Percentiles rank a stretch among this genome's conserved stretches.
These are phyloP conservation scores for Cordilura impudica DNA, from an alignment of 2,888 invertebrate species.

Conservation along the genomic window DNA sequence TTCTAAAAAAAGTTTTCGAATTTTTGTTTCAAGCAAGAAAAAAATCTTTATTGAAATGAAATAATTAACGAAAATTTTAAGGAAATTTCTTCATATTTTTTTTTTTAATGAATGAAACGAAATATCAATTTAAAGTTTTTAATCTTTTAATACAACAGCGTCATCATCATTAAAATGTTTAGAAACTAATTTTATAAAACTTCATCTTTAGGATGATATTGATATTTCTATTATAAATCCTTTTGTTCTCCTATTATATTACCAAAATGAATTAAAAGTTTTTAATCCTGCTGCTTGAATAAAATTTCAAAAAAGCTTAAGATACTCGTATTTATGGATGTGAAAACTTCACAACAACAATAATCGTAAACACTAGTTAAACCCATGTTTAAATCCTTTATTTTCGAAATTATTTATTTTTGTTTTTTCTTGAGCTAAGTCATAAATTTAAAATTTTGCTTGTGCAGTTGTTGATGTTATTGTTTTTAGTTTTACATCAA, in stretches of 20 bases:
- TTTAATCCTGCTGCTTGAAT: conserved; percentile 25
- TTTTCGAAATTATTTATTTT: not conserved
- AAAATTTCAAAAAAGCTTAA: conserved; percentile 6
- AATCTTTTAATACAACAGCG: conserved; percentile 40
- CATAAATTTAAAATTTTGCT: conserved; percentile 21
- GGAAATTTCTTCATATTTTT: too few species aligned
- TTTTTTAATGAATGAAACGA: not conserved
- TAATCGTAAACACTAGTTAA: conserved; percentile 36
- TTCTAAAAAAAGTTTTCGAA: not conserved
- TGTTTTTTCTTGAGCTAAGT: not conserved
- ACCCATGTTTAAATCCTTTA: conserved; percentile 4
- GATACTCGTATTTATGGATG: conserved; percentile 10
- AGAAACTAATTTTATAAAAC: not conserved
- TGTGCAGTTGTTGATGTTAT: not conserved
- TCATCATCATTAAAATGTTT: not conserved
- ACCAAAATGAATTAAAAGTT: conserved; percentile 48
- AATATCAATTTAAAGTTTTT: conserved; percentile 53
- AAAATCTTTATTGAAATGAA: not conserved
- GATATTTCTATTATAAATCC: conserved; percentile 16
- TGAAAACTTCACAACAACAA: conserved; percentile 22
- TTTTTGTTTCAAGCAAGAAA: not conserved
- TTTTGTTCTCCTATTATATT: conserved; percentile 14
- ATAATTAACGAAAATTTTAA: not conserved
- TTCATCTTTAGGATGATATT: not conserved
- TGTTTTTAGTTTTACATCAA: conserved; percentile 20